A percentile compares a stretch with the other conserved stretches of the same genome.
Evolutionary conservation across 2,888 invertebrate genomes (phyloP).

Genomic region (Scaptomyza flava): DNA sequence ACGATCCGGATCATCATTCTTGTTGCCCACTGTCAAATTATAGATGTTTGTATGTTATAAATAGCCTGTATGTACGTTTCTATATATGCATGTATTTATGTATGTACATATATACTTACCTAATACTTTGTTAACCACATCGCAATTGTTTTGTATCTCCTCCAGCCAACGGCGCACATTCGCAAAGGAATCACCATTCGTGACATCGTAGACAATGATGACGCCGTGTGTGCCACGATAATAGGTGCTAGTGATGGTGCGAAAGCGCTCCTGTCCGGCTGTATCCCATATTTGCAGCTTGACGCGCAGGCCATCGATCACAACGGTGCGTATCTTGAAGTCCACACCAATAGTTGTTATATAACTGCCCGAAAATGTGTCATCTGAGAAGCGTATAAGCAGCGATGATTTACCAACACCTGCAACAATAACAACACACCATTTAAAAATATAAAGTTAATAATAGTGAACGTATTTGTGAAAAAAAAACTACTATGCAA

Average conservation of each 20-base stretch:
- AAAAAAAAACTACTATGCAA: neutral
- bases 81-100: too few species aligned
- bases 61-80: neutral
- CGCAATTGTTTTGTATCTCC: constrained; percentile 99
- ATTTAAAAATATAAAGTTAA: neutral
- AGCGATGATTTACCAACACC: constrained; percentile 99
- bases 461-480: neutral
- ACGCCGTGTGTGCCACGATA: constrained; percentile 99
- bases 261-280: constrained; percentile 97
- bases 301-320: constrained; percentile 94
- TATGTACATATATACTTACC: constrained; percentile 86
- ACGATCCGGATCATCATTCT: constrained; percentile 96
- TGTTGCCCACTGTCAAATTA: constrained; percentile 92
- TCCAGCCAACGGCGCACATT: constrained; percentile 99
- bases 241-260: constrained; percentile 99
- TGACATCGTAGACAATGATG: constrained; percentile 99
- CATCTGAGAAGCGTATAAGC: constrained; percentile 98
- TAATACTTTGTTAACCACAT: constrained; percentile 98
- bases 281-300: constrained; percentile 99
- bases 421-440: constrained; percentile 84
- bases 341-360: constrained; percentile 99
- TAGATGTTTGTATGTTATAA: neutral
- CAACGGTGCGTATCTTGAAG: constrained; percentile 99
- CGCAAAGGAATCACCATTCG: constrained; percentile 99
- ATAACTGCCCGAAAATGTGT: constrained; percentile 98